Evolutionary conservation across 1,140 invertebrate genomes (phyloP).

Genomic region (Cecropterus lyciades): DNA sequence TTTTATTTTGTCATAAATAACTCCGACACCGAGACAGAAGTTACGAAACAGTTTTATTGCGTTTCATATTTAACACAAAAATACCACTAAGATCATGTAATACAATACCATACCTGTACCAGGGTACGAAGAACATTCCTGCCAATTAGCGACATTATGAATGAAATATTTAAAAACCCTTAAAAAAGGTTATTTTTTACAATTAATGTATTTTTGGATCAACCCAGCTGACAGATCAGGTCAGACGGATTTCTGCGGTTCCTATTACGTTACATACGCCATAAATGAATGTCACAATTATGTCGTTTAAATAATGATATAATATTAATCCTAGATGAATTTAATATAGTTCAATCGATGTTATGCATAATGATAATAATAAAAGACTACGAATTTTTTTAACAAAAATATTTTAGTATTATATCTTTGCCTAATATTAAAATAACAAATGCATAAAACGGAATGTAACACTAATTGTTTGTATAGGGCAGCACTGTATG

Average conservation of each 20-base stretch:
- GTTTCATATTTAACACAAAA: constrained; percentile 12
- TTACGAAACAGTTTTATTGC: constrained; percentile 67
- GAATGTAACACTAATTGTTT: no score
- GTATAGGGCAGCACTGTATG: no score
- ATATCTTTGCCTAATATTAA: no score
- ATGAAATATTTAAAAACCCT: constrained; percentile 37
- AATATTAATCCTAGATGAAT: no score
- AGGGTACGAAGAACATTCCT: constrained; percentile 70
- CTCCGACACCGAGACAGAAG: constrained; percentile 21
- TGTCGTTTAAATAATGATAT: no score
- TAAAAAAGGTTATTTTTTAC: constrained; percentile 55
- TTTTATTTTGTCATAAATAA: constrained; percentile 18
- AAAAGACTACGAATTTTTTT: no score
- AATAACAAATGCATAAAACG: no score
- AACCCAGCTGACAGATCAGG: constrained; percentile 49
- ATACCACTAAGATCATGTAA: constrained; percentile 1
- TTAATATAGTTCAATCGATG: no score
- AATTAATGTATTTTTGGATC: constrained; percentile 66
- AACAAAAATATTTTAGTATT: no score
- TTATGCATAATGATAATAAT: no score
- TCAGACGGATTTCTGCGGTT: constrained; percentile 17
- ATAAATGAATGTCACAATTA: no score
- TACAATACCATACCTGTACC: constrained; percentile 57
- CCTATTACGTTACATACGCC: no score
- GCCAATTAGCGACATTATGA: constrained; percentile 64